Conservation (phyloP, 2,797 vertebrate species). For the Parauchenoglanis punctatus region DNA sequence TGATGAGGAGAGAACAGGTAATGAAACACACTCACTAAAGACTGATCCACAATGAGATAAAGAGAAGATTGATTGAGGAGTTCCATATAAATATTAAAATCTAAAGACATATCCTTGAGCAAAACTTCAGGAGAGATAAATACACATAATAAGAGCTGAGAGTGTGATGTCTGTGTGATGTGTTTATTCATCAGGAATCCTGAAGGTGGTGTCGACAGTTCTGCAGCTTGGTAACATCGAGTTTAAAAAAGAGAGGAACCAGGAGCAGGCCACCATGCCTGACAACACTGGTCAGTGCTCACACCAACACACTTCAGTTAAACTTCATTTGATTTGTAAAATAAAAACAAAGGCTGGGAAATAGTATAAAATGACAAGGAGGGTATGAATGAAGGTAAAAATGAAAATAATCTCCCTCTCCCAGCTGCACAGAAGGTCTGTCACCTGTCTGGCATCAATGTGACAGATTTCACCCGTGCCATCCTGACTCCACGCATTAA, state of each 20-base stretch:
- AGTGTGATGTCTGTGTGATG: background rate
- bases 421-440: conserved; percentile 95
- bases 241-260: conserved; percentile 96
- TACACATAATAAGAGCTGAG: background rate
- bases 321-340: background rate
- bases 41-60: background rate
- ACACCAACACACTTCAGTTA: background rate
- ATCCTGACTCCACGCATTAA: conserved; percentile 95
- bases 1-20: conserved; percentile 86
- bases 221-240: conserved; percentile 93
- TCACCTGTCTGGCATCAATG: conserved; percentile 91
- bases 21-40: conserved; percentile 6
- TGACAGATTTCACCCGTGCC: conserved; percentile 93
- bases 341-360: background rate
- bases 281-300: conserved; percentile 86
- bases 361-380: background rate
- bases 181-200: conserved; percentile 75
- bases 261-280: conserved; percentile 94
- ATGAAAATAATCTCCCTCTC: background rate
- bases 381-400: background rate
- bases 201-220: conserved; percentile 91
- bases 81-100: background rate
- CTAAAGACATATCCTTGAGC: background rate
- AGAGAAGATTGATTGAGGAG: background rate
- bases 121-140: too few relatives aligned